phyloP scores from a whole-genome alignment of 2,113 vertebrate species.

The Acinonyx jubatus region DNA sequence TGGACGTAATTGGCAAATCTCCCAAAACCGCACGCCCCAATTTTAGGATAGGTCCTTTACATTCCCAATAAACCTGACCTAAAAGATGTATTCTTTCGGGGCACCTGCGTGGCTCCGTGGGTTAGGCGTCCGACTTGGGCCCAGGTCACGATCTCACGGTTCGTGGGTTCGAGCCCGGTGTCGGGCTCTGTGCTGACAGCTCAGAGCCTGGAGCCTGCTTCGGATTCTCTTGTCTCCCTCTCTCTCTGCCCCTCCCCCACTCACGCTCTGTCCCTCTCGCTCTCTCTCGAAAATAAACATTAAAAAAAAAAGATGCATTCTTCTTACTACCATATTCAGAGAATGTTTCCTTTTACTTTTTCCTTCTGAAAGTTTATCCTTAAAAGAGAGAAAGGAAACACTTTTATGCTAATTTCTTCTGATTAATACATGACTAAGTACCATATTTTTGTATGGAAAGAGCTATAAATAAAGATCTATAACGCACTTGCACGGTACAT shows the following conservation, averaged over 20 bases:
- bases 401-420: conserved; percentile 19
- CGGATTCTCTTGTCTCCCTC: no score
- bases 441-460: background rate
- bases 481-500: background rate
- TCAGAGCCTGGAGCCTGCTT: no score
- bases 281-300: no score
- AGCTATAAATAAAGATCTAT: background rate
- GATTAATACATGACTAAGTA: background rate
- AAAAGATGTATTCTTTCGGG: background rate
- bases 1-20: background rate
- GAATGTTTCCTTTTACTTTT: background rate
- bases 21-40: background rate
- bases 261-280: no score
- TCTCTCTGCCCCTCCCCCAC: no score
- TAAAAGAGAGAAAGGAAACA: conserved; percentile 7
- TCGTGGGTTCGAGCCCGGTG: no score
- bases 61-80: background rate
- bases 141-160: no score
- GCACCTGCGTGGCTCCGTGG: no score
- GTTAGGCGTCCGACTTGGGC: no score
- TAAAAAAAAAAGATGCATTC: background rate
- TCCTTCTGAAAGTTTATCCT: background rate
- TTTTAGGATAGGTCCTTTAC: background rate
- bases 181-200: no score
- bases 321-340: background rate